Percentiles rank a stretch among this genome's conserved stretches.
Conservation (phyloP, 2,797 vertebrate genomes). For the Manis crassicaudata region DNA sequence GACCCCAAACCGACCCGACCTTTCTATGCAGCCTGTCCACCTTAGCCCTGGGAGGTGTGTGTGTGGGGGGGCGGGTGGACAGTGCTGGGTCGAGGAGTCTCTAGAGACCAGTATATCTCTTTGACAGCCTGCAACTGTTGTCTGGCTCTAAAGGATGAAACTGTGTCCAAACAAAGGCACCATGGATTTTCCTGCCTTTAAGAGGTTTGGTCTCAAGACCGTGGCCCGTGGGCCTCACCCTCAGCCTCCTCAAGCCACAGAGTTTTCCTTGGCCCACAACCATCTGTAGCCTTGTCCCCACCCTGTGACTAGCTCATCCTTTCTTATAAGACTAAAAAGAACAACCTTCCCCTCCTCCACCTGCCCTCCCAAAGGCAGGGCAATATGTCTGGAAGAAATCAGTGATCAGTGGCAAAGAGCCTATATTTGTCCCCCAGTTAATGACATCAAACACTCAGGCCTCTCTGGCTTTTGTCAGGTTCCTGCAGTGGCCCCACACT, state of each 20-base stretch:
- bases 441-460: not conserved
- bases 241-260: not conserved
- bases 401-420: not conserved
- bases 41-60: not conserved
- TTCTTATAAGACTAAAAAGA: not conserved
- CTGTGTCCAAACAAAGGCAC: not conserved
- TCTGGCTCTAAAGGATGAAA: not conserved
- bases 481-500: not conserved
- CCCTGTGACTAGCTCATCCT: not conserved
- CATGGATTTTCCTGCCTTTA: not conserved
- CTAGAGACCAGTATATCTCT: no score
- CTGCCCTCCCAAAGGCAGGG: not conserved
- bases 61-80: no score
- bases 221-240: not conserved
- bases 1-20: not conserved
- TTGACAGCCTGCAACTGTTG: not conserved
- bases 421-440: fast-evolving
- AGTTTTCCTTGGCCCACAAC: not conserved
- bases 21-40: not conserved
- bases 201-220: not conserved
- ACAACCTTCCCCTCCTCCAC: not conserved
- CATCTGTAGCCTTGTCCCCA: not conserved
- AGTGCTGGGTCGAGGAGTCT: no score
- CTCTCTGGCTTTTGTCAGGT: not conserved
- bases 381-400: no score